Evolutionary conservation across 2,797 vertebrate species (phyloP), one percentile per base, ranked within the genome.

Genomic region (Aotus griseimembra): DNA sequence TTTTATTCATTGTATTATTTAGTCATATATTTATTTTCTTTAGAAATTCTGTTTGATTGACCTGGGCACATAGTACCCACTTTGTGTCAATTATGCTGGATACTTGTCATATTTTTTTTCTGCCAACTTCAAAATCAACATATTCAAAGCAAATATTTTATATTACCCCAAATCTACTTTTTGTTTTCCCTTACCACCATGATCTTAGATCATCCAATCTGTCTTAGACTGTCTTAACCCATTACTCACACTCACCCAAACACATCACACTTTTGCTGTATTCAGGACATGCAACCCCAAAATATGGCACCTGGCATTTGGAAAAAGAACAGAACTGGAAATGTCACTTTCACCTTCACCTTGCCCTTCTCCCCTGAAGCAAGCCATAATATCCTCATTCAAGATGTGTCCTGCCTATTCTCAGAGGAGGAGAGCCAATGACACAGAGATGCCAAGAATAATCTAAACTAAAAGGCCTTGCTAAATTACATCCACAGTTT

Each of bases 11-110:
- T 76, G 15, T 57, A 93, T 86, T 75, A 15, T 52, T 86, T 79
- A 82, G 46, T 94, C 17, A 85, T 64, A 70, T 81, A 88, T 81
- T 93, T 77, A 79, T 83, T 89, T 88, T 57, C 44, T 95, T 95
- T 93, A 4, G n/a, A 83, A 96, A 96, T 88, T 86, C 1, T 72
- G 1, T 88, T 9, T 55, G 20, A 46, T 90, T 91, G 28, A 72
- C 64, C 4, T 70, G 36, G 39, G 48, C 4, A 91, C 0, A 70
- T 57, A 11, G 5, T 88, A 19, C 5, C 33, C 64, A 64, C 88
- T 94, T 89, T 91, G 72, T 85, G 41, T 72, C 58, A 75, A 4
- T 89, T 89, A 82, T 80, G 13, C 44, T 70, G n/a, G 19, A 85
- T 91, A 79, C 20, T 19, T 28, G 41, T 75, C 58, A 92, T 67